These are phyloP conservation scores for Paramisgurnus dabryanus DNA, from an alignment of 2,113 vertebrate species.

Conservation along the genomic window DNA sequence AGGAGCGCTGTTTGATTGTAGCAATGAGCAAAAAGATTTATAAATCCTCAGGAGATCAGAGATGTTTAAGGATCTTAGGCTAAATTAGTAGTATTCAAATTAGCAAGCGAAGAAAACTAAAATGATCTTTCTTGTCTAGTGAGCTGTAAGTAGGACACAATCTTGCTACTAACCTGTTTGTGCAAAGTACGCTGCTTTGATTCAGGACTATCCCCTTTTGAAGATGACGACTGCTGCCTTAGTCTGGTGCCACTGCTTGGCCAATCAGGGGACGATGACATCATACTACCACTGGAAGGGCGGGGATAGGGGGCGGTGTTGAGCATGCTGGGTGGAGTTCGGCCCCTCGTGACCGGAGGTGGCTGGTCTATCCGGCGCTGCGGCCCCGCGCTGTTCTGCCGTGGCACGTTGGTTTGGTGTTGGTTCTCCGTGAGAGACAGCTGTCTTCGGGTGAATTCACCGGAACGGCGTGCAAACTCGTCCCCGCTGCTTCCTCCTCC, in stretches of 20 bases:
- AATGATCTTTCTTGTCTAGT: neutral
- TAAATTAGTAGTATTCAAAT: constrained; percentile 6
- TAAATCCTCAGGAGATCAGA: neutral
- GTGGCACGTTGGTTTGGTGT: constrained; percentile 75
- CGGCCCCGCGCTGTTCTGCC: constrained; percentile 86
- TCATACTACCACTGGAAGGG: constrained; percentile 88
- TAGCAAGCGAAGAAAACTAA: neutral
- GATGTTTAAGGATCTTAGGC: neutral
- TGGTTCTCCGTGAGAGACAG: constrained; percentile 84
- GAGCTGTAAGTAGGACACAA: neutral
- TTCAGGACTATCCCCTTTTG: constrained; percentile 94
- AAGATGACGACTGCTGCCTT: constrained; percentile 91
- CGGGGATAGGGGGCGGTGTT: constrained; percentile 84
- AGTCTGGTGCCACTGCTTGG: constrained; percentile 74
- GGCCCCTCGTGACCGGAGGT: constrained; percentile 81
- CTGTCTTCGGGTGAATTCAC: constrained; percentile 83
- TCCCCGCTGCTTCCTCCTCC: constrained; percentile 78
- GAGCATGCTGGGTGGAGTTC: constrained; percentile 88
- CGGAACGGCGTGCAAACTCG: constrained; percentile 81
- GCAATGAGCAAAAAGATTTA: constrained; percentile 9
- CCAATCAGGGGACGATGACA: constrained; percentile 81
- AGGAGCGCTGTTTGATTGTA: neutral
- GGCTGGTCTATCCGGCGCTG: constrained; percentile 94
- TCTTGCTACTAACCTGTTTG: constrained; percentile 68
- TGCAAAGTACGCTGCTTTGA: constrained; percentile 65